phyloP scores from a whole-genome alignment of 2,888 invertebrate genomes.

The Erannis defoliaria region DNA sequence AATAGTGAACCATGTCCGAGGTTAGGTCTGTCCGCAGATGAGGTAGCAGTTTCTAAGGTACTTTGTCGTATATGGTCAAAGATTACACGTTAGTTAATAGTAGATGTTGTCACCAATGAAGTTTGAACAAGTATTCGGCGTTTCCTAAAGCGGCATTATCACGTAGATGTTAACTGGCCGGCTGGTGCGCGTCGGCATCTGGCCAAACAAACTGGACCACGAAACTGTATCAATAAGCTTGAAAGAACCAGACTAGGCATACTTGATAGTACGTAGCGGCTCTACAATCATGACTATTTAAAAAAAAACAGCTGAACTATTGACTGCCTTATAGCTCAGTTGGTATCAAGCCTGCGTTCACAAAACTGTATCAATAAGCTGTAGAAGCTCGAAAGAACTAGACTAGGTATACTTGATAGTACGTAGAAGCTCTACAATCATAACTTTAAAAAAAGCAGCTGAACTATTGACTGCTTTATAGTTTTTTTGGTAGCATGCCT shows the following conservation, averaged over 20 bases:
- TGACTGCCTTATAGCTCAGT: too few species aligned
- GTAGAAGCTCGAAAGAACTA: constrained; percentile 36
- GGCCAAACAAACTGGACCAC: constrained; percentile 59
- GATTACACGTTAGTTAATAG: constrained; percentile 24
- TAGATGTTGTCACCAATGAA: constrained; percentile 66
- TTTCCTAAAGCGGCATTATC: constrained; percentile 73
- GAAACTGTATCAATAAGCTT: constrained; percentile 61
- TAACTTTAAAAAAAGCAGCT: too few species aligned
- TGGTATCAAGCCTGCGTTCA: too few species aligned
- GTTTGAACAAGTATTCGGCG: constrained; percentile 72
- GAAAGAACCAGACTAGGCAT: constrained; percentile 25
- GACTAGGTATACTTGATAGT: neutral
- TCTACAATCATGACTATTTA: too few species aligned
- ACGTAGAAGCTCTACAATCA: too few species aligned
- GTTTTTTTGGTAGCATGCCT: too few species aligned
- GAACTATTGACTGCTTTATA: too few species aligned
- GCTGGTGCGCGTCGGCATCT: constrained; percentile 65
- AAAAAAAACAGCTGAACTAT: too few species aligned
- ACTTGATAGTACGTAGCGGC: neutral
- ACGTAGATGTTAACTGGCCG: constrained; percentile 70
- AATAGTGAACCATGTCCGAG: neutral
- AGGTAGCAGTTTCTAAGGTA: constrained; percentile 24
- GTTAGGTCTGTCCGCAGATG: constrained; percentile 13
- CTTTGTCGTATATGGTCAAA: constrained; percentile 25
- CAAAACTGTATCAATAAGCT: constrained; percentile 63